Base-by-base conservation (phyloP, 2,888 invertebrate genomes). In the Meteorus colon region DNA sequence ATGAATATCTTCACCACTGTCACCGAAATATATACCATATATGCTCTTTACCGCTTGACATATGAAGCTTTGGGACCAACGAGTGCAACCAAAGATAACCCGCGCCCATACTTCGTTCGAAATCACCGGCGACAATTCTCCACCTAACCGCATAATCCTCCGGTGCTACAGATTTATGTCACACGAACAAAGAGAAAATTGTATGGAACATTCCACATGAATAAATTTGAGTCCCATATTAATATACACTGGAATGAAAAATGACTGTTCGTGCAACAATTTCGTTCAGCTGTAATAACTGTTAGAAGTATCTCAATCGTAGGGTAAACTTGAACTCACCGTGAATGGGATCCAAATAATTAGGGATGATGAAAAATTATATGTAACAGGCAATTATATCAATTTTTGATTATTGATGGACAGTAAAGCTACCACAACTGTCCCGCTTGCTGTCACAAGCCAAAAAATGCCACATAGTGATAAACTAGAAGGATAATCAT, bases 1-100 rank as follows among this genome's bases (percentile, higher is more conserved):
- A 4, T 34, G 31, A 16, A 29, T 31, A 31, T 51, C 34, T 60
- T 60, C 24, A 70, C 27, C 34, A 60, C 19, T 60, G 12, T 31
- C 29, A 73, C 51, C 29, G 19, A 72, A 68, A 65, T 74, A 77
- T 51, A 37, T 24, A 24, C 5, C 19, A 55, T 24, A 37, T 60
- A 29, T 66, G 63, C 63, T 72, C 68, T 68, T 63, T 63, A 60
- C 55, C 14, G 48, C 63, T 59, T 75, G 66, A 45, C 71, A 72
- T 55, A 65, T 60, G 51, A 19, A 71, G 65, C 65, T 37, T 37
- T 24, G 19, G 27, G 45, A 41, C 27, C 66, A 71, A 24, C 14
- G 80, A 41, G 78, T 80, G 81, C 75, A 67, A 75, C 81, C 79
- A 81, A 82, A 82, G 85, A 85, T 85, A 85, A 84, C 81, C 84